Evolutionary conservation across 2,888 invertebrate species (phyloP), one percentile per base, ranked within the genome.

Genomic region (Hybos culiciformis): DNA sequence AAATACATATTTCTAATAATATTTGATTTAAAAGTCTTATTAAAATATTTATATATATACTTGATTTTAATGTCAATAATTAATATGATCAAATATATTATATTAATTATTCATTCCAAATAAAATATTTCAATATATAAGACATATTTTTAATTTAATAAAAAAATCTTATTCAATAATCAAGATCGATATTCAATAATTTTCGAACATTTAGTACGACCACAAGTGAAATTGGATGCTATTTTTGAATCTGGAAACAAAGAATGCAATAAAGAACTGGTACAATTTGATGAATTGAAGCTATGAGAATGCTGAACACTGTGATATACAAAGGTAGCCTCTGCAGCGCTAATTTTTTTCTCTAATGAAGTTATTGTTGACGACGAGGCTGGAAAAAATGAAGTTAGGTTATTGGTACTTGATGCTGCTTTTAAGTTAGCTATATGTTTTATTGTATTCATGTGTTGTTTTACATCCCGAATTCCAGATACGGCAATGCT

Each of bases 211-310:
- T 39, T 29, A 11, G 29, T 39, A 2, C 39, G 39, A 3, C 39
- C 39, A 31, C 39, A 39, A 31, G 17, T 31, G n/a, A 31, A 39
- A 19, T 39, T n/a, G 29, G 39, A 39, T 19, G 31, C 39, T 31
- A 39, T 19, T 19, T 39, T 39, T n/a, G 20, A 39, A 31, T 39
- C 39, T 3, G 39, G 31, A 39, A 39, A 39, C 12, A 39, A 11
- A 5, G 39, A 20, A 6, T 18, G 8, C 8, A 31, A 39, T 39
- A 39, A 39, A 20, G 31, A 15, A 39, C 39, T 39, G 20, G 18
- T 31, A 19, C 39, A 39, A 39, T 39, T 31, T 7, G 31, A 9
- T n/a, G 31, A 39, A 19, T 31, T 31, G n/a, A 31, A 39, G 19
- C 39, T 31, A 5, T 18, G 32, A 3, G 17, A 33, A 33, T 33